Evolutionary conservation across 1,140 invertebrate species (phyloP), one percentile per base, ranked within the genome.

Genomic region (Cyclargus thomasi): DNA sequence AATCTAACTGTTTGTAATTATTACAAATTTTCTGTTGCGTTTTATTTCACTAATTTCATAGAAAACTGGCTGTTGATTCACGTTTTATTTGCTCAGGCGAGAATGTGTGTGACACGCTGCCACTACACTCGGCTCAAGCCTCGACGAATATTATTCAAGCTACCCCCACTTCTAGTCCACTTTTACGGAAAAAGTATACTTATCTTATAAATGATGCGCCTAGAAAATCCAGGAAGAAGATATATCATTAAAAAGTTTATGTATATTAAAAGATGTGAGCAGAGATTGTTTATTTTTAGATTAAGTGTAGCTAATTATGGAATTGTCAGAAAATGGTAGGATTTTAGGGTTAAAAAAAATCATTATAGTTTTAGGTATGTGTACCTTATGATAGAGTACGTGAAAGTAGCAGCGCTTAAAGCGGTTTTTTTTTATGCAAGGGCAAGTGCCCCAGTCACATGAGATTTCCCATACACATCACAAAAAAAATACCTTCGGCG

Each of bases 121-220:
- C 82, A 39, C 83, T 88, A 64, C 86, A 75, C 64, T 77, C 75
- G n/a, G 85, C 81, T 68, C 76, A 78, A 72, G 86, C 85, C 23
- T 80, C 85, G 21, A 81, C 86, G 79, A 81, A 89, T 67, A 86
- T 88, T 59, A 76, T 79, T 62, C 68, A 78, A 68, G 72, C 74
- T 22, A 67, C 71, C 59, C 73, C 71, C 16, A 59, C 59, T 69
- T 70, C 62, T 20, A 65, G 53, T 47, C 68, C 70, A 65, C 79
- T 66, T 35, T 62, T 16, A 14, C 29, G 10, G 22, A 68, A 74
- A 68, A 64, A 71, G 11, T 64, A 70, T 53, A 71, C 7, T 55
- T 74, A 68, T 21, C 68, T 74, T n/a, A 47, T 74, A 35, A 70
- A 67, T 29, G 36, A 23, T 21, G 62, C 22, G 35, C 35, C 53